Base-by-base conservation (phyloP, 2,797 vertebrate species). In the Syndactyla subalaris region DNA sequence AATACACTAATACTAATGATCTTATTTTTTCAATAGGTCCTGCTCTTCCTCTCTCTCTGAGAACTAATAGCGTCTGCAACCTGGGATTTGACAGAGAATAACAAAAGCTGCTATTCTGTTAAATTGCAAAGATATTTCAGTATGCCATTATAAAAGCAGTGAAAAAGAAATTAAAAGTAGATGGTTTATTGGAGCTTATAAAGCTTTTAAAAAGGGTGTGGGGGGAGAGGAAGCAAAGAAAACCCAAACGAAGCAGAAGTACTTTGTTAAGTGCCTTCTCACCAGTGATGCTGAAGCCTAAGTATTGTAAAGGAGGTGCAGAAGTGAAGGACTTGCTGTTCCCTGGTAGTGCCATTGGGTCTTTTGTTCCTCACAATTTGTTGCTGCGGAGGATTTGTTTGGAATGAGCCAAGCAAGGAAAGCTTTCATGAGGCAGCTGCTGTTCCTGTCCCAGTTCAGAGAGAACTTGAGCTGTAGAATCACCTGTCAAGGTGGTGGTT, bases 81-180 rank as follows among this genome's bases (percentile, higher is more conserved):
- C 38, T 88, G 78, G 72, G 62, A 77, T 94, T 92, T 96, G 93
- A 80, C 75, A 80, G 78, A 73, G 46, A 78, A 41, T 92, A 87
- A 81, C 74, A 88, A 85, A 96, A 94, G 78, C 86, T 92, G 59
- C 61, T 87, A 59, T 41, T 90, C 55, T 45, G 32, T 95, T 95
- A 91, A 94, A 93, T 89, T 91, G 78, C 45, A 82, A 87, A 88
- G 63, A 65, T 92, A 87, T 93, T 95, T 87, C 86, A 76, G 54
- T 67, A 57, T 62, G 38, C 72, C 32, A 54, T 92, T 93, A 77
- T 46, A 85, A 92, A 95, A 76, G 48, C 41, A 61, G 34, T 7
- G 11, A 85, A 86, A 84, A 78, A 94, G 45, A 92, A 92, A 95
- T 92, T 86, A 93, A 43, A 94, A 85, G 39, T 85, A 41, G 51